phyloP scores from a whole-genome alignment of 2,797 vertebrate species.

The Cyprinodon diabolis region DNA sequence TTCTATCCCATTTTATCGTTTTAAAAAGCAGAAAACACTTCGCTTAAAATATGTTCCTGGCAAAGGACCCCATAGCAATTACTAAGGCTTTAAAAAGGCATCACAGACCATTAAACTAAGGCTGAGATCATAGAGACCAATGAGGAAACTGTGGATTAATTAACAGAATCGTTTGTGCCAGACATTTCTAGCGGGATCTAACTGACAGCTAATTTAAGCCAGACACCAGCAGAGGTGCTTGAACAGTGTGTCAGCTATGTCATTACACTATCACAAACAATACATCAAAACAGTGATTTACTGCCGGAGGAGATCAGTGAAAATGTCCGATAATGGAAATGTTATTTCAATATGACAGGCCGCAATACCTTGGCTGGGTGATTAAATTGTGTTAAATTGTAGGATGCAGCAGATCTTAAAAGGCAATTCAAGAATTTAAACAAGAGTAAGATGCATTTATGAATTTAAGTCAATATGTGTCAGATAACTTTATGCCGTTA shows the following conservation, averaged over 20 bases:
- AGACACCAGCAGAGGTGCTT: conserved; percentile 23
- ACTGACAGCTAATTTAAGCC: conserved; percentile 66
- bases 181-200: conserved; percentile 30
- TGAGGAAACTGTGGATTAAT: conserved; percentile 57
- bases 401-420: neutral
- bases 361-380: conserved; percentile 6
- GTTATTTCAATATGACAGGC: conserved; percentile 51
- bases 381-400: conserved; percentile 2
- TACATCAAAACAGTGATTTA: conserved; percentile 41
- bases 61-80: conserved; percentile 26
- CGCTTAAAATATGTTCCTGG: conserved; percentile 13
- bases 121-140: conserved; percentile 46
- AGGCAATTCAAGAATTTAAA: neutral
- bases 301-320: conserved; percentile 33
- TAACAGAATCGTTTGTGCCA: conserved; percentile 49
- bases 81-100: conserved; percentile 37
- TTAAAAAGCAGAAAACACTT: conserved; percentile 15
- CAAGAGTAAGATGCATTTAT: neutral
- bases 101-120: conserved; percentile 52
- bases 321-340: conserved; percentile 55
- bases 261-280: conserved; percentile 57
- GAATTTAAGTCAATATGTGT: neutral
- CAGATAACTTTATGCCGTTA: conserved; percentile 22
- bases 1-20: conserved; percentile 16
- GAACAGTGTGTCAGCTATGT: conserved; percentile 48